Evolutionary conservation across 1,140 invertebrate species (phyloP), one percentile per base, ranked within the genome.

Genomic region (Bathynomus jamesi): DNA sequence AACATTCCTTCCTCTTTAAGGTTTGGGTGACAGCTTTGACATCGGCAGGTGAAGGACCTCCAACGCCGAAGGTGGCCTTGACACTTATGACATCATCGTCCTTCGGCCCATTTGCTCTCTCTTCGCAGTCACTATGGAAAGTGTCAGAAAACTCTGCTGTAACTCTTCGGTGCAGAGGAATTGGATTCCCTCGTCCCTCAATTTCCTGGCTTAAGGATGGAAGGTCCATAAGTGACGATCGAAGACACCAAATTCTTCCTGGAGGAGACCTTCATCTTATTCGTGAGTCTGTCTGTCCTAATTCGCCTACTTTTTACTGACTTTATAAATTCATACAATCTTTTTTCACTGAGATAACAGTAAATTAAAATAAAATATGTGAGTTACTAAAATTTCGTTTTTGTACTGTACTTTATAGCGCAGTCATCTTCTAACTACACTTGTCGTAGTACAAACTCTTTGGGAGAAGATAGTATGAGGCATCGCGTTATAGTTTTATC

Each of bases 1-100:
- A n/a, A n/a, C n/a, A n/a, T n/a, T n/a, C n/a, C n/a, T n/a, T n/a
- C n/a, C n/a, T n/a, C n/a, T 40, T 8, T 40, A 40, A 76, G 75
- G 75, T 74, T 30, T 76, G 75, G 75, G 75, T 76, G 65, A 76
- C 72, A 2, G 75, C 75, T 30, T 73, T 69, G 24, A 73, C 75
- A 0, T 67, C 68, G 11, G 72, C 69, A 13, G 75, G 75, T 3
- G 75, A 76, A 40, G 75, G 75, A 30, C 69, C 21, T 11, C 40
- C 67, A 24, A 53, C 40, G 13, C 21, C 40, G 21, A 53, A 53
- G 21, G 40, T 21, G 21, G 21, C 40, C 2, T 17, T 53, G 2
- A 53, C 40, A 17, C 21, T 53, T 17, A 7, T 40, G 7, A 40
- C 32, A 5, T 21, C 40, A 53, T 2, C 13, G 21, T 1, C 40